Evolutionary conservation across 2,113 vertebrate genomes (phyloP), one percentile per base, ranked within the genome.

Genomic region (Paradoxurus hermaphroditus): DNA sequence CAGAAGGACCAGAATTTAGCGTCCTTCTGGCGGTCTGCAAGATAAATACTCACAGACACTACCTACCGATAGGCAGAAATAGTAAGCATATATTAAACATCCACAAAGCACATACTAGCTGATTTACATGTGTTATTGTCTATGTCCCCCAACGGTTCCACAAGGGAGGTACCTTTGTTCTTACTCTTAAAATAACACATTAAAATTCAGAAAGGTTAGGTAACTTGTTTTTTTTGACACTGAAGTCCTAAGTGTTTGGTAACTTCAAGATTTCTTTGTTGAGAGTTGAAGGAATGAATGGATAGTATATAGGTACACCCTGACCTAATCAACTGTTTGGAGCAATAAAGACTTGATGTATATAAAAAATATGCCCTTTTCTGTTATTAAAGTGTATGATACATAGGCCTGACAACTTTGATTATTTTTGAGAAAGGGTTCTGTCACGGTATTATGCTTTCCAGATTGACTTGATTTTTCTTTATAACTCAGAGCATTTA

Each of bases 151-250:
- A 96, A 82, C 11, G 67, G 29, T 67, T 93, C 53, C 78, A 46
- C 29, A 49, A 86, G 44, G 44, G 19, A 49, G 29, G 4, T 82
- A 70, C 8, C 34, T 68, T 62, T 70, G 51, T 36, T 34, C 21
- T 93, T 63, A 31, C 36, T 73, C 44, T 95, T 86, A 78, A 91
- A 96, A 92, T 31, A 78, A 68, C 12, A 73, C 86, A 63, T 63
- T 84, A 89, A 95, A 93, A 73, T 82, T 83, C n/a, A 70, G 49
- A 93, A 29, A 75, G 15, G 19, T 75, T 87, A 82, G 51, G 51
- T 62, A 12, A 77, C 27, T 44, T 94, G 7, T 7, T 79, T 95
- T 87, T 95, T 75, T 93, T 82, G 36, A 44, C 31, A 81, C 19
- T 27, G 34, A 91, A 65, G 72, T 67, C 36, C 49, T 18, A 67